Conservation (phyloP, 2,797 vertebrate species). For the Enteromius afrohamiltoni region DNA sequence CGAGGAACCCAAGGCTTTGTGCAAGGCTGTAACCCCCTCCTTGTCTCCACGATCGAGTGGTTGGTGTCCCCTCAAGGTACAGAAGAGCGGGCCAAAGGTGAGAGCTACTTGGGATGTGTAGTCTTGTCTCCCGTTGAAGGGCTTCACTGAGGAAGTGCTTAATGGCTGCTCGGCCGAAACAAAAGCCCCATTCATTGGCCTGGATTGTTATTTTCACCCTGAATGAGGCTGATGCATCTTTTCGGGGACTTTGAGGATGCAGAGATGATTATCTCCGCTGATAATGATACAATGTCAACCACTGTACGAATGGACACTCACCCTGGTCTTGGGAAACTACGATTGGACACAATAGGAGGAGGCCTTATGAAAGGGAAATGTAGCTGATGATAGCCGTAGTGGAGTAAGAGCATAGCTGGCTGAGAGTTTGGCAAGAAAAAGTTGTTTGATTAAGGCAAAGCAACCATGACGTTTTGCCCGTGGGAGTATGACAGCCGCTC, state of each 20-base stretch:
- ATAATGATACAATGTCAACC: conserved; percentile 51
- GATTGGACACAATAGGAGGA: conserved; percentile 9
- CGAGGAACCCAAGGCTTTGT: background rate
- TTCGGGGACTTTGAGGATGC: conserved; percentile 26
- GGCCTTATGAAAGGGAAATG: conserved; percentile 42
- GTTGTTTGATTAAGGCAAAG: conserved; percentile 32
- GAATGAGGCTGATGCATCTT: conserved; percentile 28
- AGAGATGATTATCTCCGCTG: conserved; percentile 52
- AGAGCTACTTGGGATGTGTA: conserved; percentile 26
- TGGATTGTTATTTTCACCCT: conserved; percentile 53
- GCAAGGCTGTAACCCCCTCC: background rate
- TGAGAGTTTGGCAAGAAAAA: conserved; percentile 46
- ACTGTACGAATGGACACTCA: conserved; percentile 10
- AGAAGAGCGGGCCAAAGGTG: conserved; percentile 32
- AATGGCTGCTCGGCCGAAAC: conserved; percentile 54
- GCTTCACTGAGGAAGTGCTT: conserved; percentile 56
- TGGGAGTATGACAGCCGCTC: conserved; percentile 50
- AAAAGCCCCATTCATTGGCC: conserved; percentile 58
- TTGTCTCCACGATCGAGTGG: background rate
- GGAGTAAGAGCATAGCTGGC: conserved; percentile 29
- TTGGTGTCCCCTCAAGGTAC: conserved; percentile 19
- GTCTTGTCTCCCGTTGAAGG: conserved; percentile 39
- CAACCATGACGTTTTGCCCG: conserved; percentile 40
- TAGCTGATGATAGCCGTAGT: conserved; percentile 13
- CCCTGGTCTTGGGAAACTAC: conserved; percentile 13